Base-by-base conservation (phyloP, 2,888 invertebrate species). In the Drosophila fungiperda region DNA sequence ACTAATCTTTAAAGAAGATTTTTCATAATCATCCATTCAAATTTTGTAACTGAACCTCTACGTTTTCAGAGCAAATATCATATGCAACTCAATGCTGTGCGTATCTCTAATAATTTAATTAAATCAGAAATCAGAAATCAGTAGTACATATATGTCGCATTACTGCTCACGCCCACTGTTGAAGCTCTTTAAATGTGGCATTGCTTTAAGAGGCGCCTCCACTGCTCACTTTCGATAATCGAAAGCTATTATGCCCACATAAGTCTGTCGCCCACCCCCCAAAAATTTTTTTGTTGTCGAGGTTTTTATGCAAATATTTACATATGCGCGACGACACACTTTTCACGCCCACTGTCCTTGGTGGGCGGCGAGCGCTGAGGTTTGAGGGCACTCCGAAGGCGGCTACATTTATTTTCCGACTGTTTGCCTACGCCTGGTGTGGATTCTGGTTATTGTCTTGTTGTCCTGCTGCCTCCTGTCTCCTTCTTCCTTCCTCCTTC, bases 161-260 rank as follows among this genome's bases (percentile, higher is more conserved):
- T 45, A 3, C 15, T 1, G 17, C 4, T 15, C 7, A 15, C 20
- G 4, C 8, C 7, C 8, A 9, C 15, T 23, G 12, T 35, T 40
- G 3, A 0, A 26, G 20, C 32, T 65, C 45, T 77, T 76, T 55
- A 73, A 73, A 58, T 33, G 12, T 33, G 12, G 42, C 35, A n/a
- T 12, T n/a, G 32, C 60, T 63, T 78, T 64, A 68, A 73, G 23
- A 38, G 29, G 38, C 11, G 7, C 20, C 26, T 4, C 48, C 23
- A 8, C 54, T 45, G 40, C 35, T 50, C 45, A 45, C 45, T 63
- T 55, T 61, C 87, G 90, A 90, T 90, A 90, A 90, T 87, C 90
- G 90, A 89, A 87, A 87, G 87, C 90, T 90, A 88, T 87, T 87
- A 87, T 78, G 80, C 78, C 57, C 74, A 88, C 90, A 88, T 88